Conservation (phyloP, 1,140 invertebrate species). For the Diachasmimorpha longicaudata region DNA sequence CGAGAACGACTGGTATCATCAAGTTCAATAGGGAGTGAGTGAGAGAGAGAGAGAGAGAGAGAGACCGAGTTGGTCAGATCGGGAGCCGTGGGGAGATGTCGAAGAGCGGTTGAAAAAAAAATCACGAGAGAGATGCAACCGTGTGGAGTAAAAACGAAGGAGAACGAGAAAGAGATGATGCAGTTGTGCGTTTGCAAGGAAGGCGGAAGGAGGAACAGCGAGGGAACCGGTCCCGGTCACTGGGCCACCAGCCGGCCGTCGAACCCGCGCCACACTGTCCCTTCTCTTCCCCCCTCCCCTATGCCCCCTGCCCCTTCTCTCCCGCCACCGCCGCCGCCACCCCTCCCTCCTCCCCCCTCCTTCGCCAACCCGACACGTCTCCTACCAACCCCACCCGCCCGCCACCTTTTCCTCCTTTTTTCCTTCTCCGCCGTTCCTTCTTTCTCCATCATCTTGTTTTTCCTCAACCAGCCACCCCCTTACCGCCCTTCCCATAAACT, state of each 20-base stretch:
- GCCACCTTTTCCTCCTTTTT: not conserved
- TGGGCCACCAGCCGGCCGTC: constrained; percentile 62
- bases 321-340: no score
- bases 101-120: constrained; percentile 13
- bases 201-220: constrained; percentile 63
- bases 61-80: not conserved
- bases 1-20: constrained; percentile 28
- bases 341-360: no score
- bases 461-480: constrained; percentile 25
- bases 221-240: constrained; percentile 64
- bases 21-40: not conserved
- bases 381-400: not conserved
- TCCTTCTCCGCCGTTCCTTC: not conserved
- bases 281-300: constrained; percentile 32
- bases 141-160: constrained; percentile 28
- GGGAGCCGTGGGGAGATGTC: not conserved
- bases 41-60: not conserved
- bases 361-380: not conserved
- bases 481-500: not conserved
- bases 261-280: constrained; percentile 48
- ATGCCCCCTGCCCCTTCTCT: no score
- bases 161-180: constrained; percentile 53
- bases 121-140: constrained; percentile 27
- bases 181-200: constrained; percentile 63
- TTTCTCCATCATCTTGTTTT: not conserved